These are phyloP conservation scores for Babyrousa celebensis DNA, from an alignment of 2,797 vertebrate species.

Conservation along the genomic window DNA sequence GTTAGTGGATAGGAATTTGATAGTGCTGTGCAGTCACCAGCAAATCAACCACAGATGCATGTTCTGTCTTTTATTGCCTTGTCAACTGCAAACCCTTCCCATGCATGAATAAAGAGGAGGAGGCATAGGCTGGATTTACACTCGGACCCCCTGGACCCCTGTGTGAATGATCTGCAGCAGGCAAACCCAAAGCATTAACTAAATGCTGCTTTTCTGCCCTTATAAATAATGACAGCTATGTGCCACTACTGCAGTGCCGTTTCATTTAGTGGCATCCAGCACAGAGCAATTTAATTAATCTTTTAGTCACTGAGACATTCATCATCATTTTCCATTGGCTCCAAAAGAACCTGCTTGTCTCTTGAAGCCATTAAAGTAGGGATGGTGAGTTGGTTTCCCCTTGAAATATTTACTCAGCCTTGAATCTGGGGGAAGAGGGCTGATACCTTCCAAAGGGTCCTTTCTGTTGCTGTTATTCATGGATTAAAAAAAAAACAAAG, in stretches of 20 bases:
- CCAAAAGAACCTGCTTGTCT: constrained; percentile 86
- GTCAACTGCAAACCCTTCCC: fast-evolving
- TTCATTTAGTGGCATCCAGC: constrained; percentile 87
- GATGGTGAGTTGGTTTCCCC: constrained; percentile 76
- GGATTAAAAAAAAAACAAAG: neutral
- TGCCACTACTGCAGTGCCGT: constrained; percentile 75
- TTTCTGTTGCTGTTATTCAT: neutral
- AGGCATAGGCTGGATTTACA: fast-evolving
- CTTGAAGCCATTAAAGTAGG: constrained; percentile 85
- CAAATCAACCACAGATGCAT: neutral
- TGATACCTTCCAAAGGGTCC: neutral
- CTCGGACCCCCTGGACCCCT: fast-evolving
- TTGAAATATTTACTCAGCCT: constrained; percentile 73
- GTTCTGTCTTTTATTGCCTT: fast-evolving
- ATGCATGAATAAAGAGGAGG: fast-evolving
- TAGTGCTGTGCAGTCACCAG: neutral
- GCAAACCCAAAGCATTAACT: constrained; percentile 66
- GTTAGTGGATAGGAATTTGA: neutral
- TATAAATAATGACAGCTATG: constrained; percentile 85
- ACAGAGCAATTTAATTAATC: constrained; percentile 89
- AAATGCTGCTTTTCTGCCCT: constrained; percentile 84
- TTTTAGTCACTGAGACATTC: constrained; percentile 90
- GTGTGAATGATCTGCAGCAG: neutral
- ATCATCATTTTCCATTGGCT: constrained; percentile 88
- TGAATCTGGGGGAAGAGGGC: constrained; percentile 68